phyloP scores from a whole-genome alignment of 2,113 vertebrate genomes.

The Tyto alba region DNA sequence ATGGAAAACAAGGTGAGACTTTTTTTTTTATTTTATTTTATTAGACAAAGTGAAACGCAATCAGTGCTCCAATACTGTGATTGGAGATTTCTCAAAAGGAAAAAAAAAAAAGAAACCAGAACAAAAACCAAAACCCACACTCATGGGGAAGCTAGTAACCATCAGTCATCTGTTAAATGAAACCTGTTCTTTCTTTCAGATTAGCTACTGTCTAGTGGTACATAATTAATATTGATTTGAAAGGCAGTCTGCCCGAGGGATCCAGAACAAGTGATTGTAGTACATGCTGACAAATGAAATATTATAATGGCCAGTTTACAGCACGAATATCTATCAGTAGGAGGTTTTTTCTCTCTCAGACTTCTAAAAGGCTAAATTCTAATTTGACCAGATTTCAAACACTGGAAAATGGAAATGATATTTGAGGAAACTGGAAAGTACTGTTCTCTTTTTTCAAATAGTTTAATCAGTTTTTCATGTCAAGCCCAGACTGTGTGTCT shows the following conservation, averaged over 20 bases:
- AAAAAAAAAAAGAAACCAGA: neutral
- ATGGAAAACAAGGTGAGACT: neutral
- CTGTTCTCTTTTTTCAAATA: neutral
- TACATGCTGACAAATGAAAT: constrained; percentile 30
- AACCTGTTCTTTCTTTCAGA: constrained; percentile 33
- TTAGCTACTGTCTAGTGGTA: constrained; percentile 42
- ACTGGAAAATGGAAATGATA: neutral
- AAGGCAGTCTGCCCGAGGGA: constrained; percentile 38
- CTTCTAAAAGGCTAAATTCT: neutral
- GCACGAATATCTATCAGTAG: neutral
- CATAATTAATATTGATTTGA: constrained; percentile 57
- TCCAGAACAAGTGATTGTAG: constrained; percentile 16
- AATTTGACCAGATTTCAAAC: neutral
- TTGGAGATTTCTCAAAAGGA: neutral
- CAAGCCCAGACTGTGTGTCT: neutral
- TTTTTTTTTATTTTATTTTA: neutral
- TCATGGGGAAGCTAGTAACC: neutral
- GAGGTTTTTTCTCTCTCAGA: neutral
- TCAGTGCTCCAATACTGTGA: neutral
- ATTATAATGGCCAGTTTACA: neutral
- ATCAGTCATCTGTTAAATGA: constrained; percentile 24
- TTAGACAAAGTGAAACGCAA: neutral
- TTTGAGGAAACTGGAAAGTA: constrained; percentile 18
- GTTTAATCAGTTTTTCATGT: constrained; percentile 15
- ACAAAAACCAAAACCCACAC: neutral